Evolutionary conservation across 2,797 vertebrate genomes (phyloP).

Genomic region (Denticeps clupeoides): DNA sequence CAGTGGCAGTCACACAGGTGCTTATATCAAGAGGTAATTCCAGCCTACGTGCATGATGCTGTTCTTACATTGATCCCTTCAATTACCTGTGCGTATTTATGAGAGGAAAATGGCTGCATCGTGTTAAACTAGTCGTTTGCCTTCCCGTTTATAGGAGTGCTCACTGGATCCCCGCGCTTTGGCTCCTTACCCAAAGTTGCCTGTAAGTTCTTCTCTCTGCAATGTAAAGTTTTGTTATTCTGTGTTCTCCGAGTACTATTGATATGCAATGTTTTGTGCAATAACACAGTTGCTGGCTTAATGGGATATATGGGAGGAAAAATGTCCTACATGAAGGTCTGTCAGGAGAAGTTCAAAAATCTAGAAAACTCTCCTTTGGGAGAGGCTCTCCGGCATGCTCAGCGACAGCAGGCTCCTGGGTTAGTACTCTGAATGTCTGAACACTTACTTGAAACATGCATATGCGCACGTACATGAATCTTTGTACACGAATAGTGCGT

Average conservation of each 20-base stretch:
- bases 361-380: slow-evolving; percentile 70
- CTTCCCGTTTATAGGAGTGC: slow-evolving; percentile 43
- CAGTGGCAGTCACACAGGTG: slow-evolving; percentile 60
- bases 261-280: not conserved
- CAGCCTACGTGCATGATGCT: not conserved
- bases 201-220: slow-evolving; percentile 54
- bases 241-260: not conserved
- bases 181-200: slow-evolving; percentile 63
- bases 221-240: not conserved
- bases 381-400: slow-evolving; percentile 57
- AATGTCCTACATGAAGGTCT: slow-evolving; percentile 67
- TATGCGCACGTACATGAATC: not conserved
- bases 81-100: not conserved
- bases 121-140: not conserved
- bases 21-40: slow-evolving; percentile 65
- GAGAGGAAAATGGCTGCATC: no score
- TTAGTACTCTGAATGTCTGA: slow-evolving; percentile 39
- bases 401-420: slow-evolving; percentile 41
- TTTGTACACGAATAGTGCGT: no score
- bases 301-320: slow-evolving; percentile 69
- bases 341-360: slow-evolving; percentile 68
- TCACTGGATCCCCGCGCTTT: slow-evolving; percentile 57
- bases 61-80: not conserved
- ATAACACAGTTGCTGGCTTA: slow-evolving; percentile 61
- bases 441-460: not conserved